These are phyloP conservation scores for Lamellibrachia columna DNA, from an alignment of 2,888 invertebrate species.

Conservation along the genomic window DNA sequence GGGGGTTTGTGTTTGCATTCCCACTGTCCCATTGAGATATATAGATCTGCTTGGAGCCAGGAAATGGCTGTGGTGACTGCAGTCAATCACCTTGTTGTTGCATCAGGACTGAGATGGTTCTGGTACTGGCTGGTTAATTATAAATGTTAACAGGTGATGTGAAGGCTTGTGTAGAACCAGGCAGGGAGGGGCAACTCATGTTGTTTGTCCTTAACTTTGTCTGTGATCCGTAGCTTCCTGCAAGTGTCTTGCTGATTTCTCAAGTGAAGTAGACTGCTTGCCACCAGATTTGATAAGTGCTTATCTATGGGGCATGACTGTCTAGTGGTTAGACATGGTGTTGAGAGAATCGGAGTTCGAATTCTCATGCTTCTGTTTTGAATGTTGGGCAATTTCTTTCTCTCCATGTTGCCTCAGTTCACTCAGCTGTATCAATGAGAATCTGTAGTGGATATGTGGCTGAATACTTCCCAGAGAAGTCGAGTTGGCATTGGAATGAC, in stretches of 20 bases:
- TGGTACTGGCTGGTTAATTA: not conserved
- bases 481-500: too few relatives aligned
- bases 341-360: too few relatives aligned
- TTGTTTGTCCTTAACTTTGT: not conserved
- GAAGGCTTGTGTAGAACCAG: not conserved
- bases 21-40: not conserved
- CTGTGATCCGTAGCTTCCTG: not conserved
- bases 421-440: too few relatives aligned
- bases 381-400: too few relatives aligned
- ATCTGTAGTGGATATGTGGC: too few relatives aligned
- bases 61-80: not conserved
- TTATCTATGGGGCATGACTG: not conserved
- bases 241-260: not conserved
- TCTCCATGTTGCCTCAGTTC: too few relatives aligned
- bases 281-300: not conserved
- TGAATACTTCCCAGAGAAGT: too few relatives aligned
- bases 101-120: not conserved
- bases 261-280: not conserved
- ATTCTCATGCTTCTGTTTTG: too few relatives aligned
- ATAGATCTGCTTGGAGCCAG: not conserved
- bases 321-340: too few relatives aligned
- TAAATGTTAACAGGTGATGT: slow-evolving; percentile 8
- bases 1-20: not conserved
- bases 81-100: not conserved
- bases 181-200: not conserved